phyloP scores from a whole-genome alignment of 2,888 invertebrate genomes.

The Drosophila koepferae region DNA sequence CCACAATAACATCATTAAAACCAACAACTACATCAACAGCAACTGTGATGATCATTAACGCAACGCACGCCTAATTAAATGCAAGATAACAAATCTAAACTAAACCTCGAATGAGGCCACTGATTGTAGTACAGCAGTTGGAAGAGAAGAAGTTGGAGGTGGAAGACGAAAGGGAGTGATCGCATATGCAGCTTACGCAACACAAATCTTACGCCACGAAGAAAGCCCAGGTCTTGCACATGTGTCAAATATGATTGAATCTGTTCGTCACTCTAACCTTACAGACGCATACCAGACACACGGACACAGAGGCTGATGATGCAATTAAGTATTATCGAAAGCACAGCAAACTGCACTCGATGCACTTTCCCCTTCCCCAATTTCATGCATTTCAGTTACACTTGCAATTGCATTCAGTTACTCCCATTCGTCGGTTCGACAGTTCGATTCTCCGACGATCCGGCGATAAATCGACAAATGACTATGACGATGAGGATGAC shows the following conservation, averaged over 20 bases:
- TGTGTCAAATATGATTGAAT: conserved; percentile 58
- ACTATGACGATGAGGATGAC: conserved; percentile 36
- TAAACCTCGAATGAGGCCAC: conserved; percentile 62
- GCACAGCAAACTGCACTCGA: conserved; percentile 68
- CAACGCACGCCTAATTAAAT: conserved; percentile 76
- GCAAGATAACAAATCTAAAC: conserved; percentile 62
- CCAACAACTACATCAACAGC: conserved; percentile 16
- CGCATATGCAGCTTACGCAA: conserved; percentile 52
- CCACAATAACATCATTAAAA: conserved; percentile 31
- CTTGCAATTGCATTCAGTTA: conserved; percentile 59
- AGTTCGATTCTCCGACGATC: conserved; percentile 48
- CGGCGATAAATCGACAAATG: conserved; percentile 48
- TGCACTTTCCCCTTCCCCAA: conserved; percentile 63
- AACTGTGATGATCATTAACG: conserved; percentile 48
- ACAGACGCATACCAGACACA: background rate
- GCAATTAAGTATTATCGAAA: conserved; percentile 67
- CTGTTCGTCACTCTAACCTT: conserved; percentile 34
- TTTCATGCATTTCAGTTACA: conserved; percentile 61
- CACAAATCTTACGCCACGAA: conserved; percentile 50
- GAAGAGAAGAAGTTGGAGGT: background rate
- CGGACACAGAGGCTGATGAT: conserved; percentile 47
- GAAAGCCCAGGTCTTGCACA: conserved; percentile 50
- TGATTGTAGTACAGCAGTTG: conserved; percentile 40
- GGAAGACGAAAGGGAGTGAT: background rate
- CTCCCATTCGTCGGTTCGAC: conserved; percentile 28